Conservation (phyloP, 2,113 vertebrate genomes). For the Plotosus lineatus region DNA sequence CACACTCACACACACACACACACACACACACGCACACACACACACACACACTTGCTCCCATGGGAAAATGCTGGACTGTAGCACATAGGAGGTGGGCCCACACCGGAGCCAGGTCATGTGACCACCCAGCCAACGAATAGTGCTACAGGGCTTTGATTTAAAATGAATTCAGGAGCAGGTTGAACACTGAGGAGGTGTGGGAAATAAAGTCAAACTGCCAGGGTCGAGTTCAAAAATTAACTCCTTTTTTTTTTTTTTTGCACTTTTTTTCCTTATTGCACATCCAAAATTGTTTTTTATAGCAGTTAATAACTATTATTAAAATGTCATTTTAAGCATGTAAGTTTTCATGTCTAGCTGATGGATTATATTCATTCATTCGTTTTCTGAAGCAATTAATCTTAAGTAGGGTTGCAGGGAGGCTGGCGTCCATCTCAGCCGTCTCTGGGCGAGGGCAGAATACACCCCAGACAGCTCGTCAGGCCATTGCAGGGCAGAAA, state of each 20-base stretch:
- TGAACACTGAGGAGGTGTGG: background rate
- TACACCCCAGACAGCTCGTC: too few relatives aligned
- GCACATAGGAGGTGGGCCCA: slow-evolving; percentile 7
- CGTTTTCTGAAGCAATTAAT: too few relatives aligned
- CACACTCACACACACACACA: background rate
- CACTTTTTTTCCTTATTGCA: background rate
- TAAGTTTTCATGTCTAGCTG: too few relatives aligned
- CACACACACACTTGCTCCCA: background rate
- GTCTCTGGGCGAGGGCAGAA: too few relatives aligned
- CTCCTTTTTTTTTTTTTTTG: background rate
- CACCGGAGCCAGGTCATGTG: slow-evolving; percentile 4
- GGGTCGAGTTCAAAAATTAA: background rate
- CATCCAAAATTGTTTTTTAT: too few relatives aligned
- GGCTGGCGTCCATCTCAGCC: too few relatives aligned
- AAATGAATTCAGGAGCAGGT: background rate
- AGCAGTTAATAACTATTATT: too few relatives aligned
- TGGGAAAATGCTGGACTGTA: slow-evolving; percentile 22
- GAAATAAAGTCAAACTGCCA: background rate
- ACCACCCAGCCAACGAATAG: background rate
- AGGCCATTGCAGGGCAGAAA: too few relatives aligned
- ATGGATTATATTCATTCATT: too few relatives aligned
- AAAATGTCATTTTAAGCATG: too few relatives aligned
- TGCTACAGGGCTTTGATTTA: background rate
- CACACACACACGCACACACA: background rate
- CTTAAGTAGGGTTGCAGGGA: too few relatives aligned